These are phyloP conservation scores for Chaetops frenatus DNA, from an alignment of 2,113 vertebrate species.

Conservation along the genomic window DNA sequence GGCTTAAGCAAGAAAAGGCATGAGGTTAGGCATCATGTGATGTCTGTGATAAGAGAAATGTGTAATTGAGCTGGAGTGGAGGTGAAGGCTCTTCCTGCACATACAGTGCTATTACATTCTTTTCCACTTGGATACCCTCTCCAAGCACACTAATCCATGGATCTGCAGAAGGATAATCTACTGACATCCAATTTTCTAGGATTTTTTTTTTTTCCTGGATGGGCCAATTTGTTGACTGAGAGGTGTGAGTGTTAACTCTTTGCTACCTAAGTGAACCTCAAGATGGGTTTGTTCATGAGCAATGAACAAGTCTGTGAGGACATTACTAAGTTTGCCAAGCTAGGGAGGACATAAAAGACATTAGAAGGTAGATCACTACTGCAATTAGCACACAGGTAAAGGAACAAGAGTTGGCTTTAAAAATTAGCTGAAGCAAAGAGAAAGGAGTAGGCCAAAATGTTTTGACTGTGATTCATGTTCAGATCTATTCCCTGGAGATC, in stretches of 20 bases:
- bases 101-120: constrained; percentile 22
- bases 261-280: background rate
- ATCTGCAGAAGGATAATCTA: constrained; percentile 60
- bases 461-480: background rate
- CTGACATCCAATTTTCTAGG: constrained; percentile 57
- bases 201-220: background rate
- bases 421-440: background rate
- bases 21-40: background rate
- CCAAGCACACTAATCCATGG: constrained; percentile 52
- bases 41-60: constrained; percentile 24
- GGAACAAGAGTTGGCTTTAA: background rate
- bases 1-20: constrained; percentile 11
- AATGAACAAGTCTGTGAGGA: background rate
- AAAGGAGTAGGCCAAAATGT: background rate
- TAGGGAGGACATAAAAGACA: background rate
- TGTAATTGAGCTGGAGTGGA: constrained; percentile 23
- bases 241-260: constrained; percentile 53
- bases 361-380: background rate
- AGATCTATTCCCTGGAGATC: background rate
- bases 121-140: constrained; percentile 55
- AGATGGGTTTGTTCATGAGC: background rate
- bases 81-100: background rate
- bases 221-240: constrained; percentile 43
- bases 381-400: background rate
- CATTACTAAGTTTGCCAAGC: background rate